Conservation (phyloP, 2,797 vertebrate genomes). For the Rhinella marina region DNA sequence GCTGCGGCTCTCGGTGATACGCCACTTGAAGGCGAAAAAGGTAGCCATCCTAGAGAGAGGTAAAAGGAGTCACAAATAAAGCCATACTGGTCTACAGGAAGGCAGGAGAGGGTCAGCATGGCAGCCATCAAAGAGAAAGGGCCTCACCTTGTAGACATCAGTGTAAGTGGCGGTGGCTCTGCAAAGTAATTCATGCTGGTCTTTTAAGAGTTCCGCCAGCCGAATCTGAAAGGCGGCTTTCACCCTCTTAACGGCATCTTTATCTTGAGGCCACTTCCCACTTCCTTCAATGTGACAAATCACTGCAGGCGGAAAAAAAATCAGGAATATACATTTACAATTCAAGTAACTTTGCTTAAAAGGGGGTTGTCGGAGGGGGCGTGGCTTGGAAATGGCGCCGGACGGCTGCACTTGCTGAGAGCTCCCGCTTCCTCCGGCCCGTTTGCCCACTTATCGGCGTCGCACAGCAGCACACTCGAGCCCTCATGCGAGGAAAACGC, state of each 20-base stretch:
- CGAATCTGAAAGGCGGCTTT: constrained; percentile 91
- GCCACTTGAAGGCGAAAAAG: constrained; percentile 90
- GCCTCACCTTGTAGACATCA: constrained; percentile 90
- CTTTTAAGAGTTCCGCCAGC: constrained; percentile 83
- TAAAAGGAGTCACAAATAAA: neutral
- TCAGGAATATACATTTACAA: neutral
- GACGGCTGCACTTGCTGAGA: no score
- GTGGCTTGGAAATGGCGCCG: no score
- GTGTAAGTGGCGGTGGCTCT: constrained; percentile 79
- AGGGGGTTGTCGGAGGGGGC: no score
- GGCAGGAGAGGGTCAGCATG: neutral
- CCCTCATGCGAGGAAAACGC: no score
- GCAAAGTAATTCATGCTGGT: constrained; percentile 82
- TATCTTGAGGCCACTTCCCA: constrained; percentile 92
- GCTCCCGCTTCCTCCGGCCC: no score
- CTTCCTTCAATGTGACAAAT: constrained; percentile 97
- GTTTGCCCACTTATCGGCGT: no score
- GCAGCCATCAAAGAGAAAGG: no score
- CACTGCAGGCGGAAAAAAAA: constrained; percentile 72
- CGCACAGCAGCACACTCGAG: no score
- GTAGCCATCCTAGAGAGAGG: constrained; percentile 83
- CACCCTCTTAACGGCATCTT: constrained; percentile 85
- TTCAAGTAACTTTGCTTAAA: neutral
- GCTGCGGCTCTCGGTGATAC: constrained; percentile 90
- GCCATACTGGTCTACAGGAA: neutral